A percentile compares a stretch with the other conserved stretches of the same genome.
phyloP scores from a whole-genome alignment of 35 echinoderm and acorn worm genomes.

The Ophiothrix spiculata region DNA sequence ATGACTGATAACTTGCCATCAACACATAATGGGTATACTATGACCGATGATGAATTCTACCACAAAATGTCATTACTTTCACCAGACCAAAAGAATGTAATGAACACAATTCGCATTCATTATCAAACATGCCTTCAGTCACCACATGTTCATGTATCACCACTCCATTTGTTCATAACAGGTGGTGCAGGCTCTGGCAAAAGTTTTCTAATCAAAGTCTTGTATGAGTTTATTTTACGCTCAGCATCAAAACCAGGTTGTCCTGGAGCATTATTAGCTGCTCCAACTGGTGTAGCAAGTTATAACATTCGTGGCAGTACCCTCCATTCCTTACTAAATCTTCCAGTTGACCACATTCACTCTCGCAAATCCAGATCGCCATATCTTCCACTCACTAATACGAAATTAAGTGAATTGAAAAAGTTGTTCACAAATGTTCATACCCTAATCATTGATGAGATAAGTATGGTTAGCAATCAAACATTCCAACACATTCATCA shows the following conservation, averaged over 20 bases:
- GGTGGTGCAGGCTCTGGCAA: neutral
- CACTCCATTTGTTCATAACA: neutral
- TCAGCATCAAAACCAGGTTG: neutral
- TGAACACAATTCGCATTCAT: neutral
- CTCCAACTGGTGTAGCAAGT: neutral
- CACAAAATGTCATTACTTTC: neutral
- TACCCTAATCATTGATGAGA: neutral
- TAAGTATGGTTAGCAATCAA: neutral
- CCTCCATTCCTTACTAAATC: neutral
- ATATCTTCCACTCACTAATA: neutral
- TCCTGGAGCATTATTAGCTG: neutral
- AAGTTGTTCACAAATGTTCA: neutral
- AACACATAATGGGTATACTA: neutral
- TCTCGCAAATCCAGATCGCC: neutral
- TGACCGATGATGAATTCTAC: neutral
- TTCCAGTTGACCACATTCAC: neutral
- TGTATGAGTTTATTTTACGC: neutral
- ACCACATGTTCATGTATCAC: neutral
- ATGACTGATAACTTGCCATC: too few species aligned
- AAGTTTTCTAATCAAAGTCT: neutral
- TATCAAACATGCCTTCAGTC: neutral
- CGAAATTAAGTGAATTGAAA: neutral
- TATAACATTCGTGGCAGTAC: neutral
- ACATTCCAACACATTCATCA: neutral
- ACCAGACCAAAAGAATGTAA: neutral